These are phyloP conservation scores for Drosophila willistoni DNA, from an alignment of 1,140 invertebrate species.

Conservation along the genomic window DNA sequence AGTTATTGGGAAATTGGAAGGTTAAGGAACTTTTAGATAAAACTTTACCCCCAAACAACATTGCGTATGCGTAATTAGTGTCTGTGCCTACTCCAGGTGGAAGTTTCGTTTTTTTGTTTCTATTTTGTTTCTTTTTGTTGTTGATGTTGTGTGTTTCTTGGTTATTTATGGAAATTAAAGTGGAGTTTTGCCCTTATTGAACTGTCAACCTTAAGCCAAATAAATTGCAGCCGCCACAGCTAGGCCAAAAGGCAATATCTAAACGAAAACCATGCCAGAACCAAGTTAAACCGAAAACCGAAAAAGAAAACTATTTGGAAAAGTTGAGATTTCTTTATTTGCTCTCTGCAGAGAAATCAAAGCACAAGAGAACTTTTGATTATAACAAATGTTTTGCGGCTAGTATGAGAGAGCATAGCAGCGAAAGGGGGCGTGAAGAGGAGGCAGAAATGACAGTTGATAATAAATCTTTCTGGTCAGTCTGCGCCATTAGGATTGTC, in stretches of 20 bases:
- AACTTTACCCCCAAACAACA: slow-evolving; percentile 56
- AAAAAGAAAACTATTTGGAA: slow-evolving; percentile 62
- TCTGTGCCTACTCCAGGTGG: slow-evolving; percentile 53
- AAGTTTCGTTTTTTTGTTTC: slow-evolving; percentile 48
- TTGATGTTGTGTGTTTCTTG: slow-evolving; percentile 9
- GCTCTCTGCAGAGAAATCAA: slow-evolving; percentile 57
- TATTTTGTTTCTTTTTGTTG: slow-evolving; percentile 19
- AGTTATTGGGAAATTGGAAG: slow-evolving; percentile 73
- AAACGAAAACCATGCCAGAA: slow-evolving; percentile 19
- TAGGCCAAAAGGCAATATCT: slow-evolving; percentile 29
- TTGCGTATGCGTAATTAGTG: slow-evolving; percentile 79
- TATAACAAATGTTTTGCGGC: slow-evolving; percentile 73
- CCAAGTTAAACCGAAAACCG: slow-evolving; percentile 22
- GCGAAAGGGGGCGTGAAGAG: slow-evolving; percentile 3
- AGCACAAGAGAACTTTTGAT: slow-evolving; percentile 70
- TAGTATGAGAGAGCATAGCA: slow-evolving; percentile 22
- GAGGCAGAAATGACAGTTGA: slow-evolving; percentile 58
- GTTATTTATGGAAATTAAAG: slow-evolving; percentile 81
- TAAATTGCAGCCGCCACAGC: slow-evolving; percentile 53
- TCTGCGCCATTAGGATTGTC: slow-evolving; percentile 64
- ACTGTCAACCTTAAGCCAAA: slow-evolving; percentile 80
- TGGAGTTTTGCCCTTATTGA: slow-evolving; percentile 63
- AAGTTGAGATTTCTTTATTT: slow-evolving; percentile 55
- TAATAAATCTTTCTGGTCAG: slow-evolving; percentile 76
- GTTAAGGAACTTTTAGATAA: slow-evolving; percentile 69